A percentile compares a stretch with the other conserved stretches of the same genome.
Evolutionary conservation across 1,140 invertebrate species (phyloP).

Genomic region (Spodoptera litura): DNA sequence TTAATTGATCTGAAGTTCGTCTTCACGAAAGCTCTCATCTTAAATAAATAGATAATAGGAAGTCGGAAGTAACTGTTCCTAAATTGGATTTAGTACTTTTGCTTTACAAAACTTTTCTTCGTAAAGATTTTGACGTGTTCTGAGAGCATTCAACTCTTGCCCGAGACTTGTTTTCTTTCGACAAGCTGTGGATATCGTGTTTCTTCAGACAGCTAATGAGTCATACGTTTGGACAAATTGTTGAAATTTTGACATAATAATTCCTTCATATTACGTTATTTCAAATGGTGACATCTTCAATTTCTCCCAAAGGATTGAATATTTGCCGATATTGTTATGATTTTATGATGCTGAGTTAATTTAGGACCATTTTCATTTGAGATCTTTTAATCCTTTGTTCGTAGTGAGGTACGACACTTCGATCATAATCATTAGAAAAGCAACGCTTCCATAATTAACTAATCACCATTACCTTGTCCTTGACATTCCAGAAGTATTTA

Average conservation of each 20-base stretch:
- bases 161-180: neutral
- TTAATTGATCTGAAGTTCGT: no score
- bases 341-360: no score
- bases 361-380: no score
- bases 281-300: neutral
- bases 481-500: neutral
- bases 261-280: neutral
- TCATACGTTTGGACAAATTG: neutral
- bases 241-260: neutral
- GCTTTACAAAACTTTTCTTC: neutral
- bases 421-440: no score
- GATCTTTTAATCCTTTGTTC: no score
- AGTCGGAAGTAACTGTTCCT: neutral
- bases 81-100: conserved; percentile 1
- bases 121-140: neutral
- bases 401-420: no score
- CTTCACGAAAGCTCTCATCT: neutral
- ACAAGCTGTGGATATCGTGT: neutral
- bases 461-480: neutral
- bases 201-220: neutral
- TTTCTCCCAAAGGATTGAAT: no score
- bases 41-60: conserved; percentile 2
- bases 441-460: no score
- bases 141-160: conserved; percentile 11
- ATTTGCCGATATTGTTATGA: no score